These are phyloP conservation scores for Epsilonema sp. DNA, from an alignment of 2,888 invertebrate genomes.

Conservation along the genomic window DNA sequence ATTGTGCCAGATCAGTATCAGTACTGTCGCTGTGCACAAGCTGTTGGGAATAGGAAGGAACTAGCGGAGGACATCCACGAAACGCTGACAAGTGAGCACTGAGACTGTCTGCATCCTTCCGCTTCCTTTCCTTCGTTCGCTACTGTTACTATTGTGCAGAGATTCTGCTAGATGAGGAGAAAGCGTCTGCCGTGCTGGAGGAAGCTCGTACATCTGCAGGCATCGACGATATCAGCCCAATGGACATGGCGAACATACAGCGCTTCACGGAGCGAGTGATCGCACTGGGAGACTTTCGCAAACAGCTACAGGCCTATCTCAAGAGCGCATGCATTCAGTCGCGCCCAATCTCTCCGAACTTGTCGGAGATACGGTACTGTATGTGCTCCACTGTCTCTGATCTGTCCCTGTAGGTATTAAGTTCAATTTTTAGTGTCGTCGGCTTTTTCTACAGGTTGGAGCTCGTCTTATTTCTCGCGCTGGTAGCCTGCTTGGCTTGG, in stretches of 20 bases:
- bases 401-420: too few relatives aligned
- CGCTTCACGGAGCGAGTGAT: constrained; percentile 41
- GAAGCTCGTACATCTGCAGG: constrained; percentile 94
- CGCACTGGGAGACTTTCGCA: constrained; percentile 68
- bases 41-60: constrained; percentile 64
- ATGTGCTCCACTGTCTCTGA: background rate
- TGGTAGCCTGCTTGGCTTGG: constrained; percentile 89
- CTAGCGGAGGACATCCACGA: constrained; percentile 32
- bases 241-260: constrained; percentile 85
- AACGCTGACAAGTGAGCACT: constrained; percentile 4
- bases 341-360: constrained; percentile 84
- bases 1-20: constrained; percentile 85
- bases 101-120: too few relatives aligned
- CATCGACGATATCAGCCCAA: constrained; percentile 69
- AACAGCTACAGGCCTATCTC: constrained; percentile 59
- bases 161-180: constrained; percentile 41
- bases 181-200: constrained; percentile 64
- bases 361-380: constrained; percentile 61
- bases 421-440: too few relatives aligned
- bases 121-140: too few relatives aligned
- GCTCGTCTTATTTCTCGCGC: constrained; percentile 93
- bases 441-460: constrained; percentile 45
- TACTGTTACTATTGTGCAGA: constrained; percentile 6
- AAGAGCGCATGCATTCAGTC: constrained; percentile 71
- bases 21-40: constrained; percentile 61